These are phyloP conservation scores for Galeruca laticollis DNA, from an alignment of 2,888 invertebrate genomes.

Conservation along the genomic window DNA sequence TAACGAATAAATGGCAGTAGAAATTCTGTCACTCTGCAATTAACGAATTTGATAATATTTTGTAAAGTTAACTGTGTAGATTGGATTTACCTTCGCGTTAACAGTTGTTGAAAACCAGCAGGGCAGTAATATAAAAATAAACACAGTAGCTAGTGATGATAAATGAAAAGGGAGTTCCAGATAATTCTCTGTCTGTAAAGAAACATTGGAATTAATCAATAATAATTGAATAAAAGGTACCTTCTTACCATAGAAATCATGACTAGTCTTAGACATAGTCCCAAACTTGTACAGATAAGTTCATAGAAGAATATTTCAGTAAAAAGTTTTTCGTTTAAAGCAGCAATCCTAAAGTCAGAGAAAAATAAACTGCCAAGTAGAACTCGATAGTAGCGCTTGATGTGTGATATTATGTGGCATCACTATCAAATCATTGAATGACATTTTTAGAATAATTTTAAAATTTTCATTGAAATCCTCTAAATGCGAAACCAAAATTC, in stretches of 20 bases:
- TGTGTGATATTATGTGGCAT: no score
- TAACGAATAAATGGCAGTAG: background rate
- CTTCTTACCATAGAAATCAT: background rate
- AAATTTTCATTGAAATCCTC: no score
- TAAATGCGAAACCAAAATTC: no score
- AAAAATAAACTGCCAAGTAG: no score
- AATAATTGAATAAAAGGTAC: background rate
- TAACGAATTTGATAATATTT: background rate
- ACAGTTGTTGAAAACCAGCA: background rate
- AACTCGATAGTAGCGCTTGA: no score
- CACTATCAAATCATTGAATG: no score
- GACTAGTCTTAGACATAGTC: background rate
- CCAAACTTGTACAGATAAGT: background rate
- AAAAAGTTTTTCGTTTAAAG: background rate
- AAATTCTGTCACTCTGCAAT: background rate
- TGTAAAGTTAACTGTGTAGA: no score
- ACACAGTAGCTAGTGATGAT: background rate
- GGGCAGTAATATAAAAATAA: background rate
- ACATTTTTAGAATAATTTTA: no score
- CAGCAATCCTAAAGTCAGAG: background rate
- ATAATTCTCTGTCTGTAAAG: background rate
- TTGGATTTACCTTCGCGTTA: background rate
- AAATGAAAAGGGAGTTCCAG: background rate
- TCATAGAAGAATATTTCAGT: background rate
- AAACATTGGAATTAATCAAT: background rate